Evolutionary conservation across 1,140 invertebrate species (phyloP), one percentile per base, ranked within the genome.

Genomic region (Euura lappo): DNA sequence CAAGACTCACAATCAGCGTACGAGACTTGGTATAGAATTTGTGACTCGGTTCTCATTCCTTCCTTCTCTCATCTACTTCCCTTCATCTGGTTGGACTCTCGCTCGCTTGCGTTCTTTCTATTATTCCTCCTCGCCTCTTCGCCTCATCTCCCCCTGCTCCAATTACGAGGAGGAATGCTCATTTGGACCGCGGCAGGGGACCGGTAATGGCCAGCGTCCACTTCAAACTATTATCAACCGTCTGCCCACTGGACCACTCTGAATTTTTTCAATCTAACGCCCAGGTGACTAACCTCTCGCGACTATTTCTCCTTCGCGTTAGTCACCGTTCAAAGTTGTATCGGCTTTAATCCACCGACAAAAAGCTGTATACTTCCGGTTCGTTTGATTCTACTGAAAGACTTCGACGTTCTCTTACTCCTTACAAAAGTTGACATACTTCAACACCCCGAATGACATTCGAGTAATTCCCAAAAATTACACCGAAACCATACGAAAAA

Each of bases 81-180:
- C 51, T 70, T 65, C 75, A 64, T 28, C 66, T 73, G 60, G 73
- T 64, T 68, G 45, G 28, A 28, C 28, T 28, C 28, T 66, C 51
- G 60, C 11, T 42, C 67, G n/a, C n/a, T 67, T 47, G 60, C 51
- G 68, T 51, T 69, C 68, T 76, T 46, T 68, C 68, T 76, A 60
- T 60, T 60, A 60, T 71, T 65, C 60, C 45, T 65, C 69, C 71
- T 47, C 69, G 47, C 51, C 51, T n/a, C 51, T 8, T 60, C 51
- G 28, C 28, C 28, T 28, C 28, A 28, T 28, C 28, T 60, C 51
- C 51, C 51, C 51, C 6, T 78, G 79, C 79, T 79, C 75, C 79
- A 81, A 81, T 81, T 81, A 81, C 79, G 75, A 78, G 74, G 71
- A 81, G 79, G 79, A 81, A 81, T 81, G 79, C 79, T 81, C 79